Percentiles rank a stretch among this genome's conserved stretches.
phyloP scores from a whole-genome alignment of 2,888 invertebrate genomes.

The Drosophila paracracens region DNA sequence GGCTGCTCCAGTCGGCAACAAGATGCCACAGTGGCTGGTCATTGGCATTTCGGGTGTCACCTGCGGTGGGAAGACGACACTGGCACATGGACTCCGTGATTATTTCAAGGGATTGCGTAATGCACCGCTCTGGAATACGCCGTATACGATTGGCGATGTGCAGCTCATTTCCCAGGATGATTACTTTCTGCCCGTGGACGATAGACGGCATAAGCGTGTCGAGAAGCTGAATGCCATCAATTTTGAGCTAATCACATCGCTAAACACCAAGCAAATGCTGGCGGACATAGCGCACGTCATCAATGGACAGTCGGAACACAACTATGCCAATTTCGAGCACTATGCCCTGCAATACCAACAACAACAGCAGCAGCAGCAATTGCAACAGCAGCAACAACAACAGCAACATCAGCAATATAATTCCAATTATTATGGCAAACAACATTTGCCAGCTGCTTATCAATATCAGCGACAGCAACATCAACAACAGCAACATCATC shows the following conservation, averaged over 20 bases:
- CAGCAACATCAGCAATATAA: conserved; percentile 55
- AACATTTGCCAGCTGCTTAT: conserved; percentile 33
- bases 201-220: conserved; percentile 88
- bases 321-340: conserved; percentile 76
- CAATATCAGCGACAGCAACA: conserved; percentile 41
- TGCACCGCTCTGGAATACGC: conserved; percentile 79
- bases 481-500: conserved; percentile 41
- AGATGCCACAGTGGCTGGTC: conserved; percentile 86
- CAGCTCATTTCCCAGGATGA: conserved; percentile 90
- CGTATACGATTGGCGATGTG: conserved; percentile 84
- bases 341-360: conserved; percentile 73
- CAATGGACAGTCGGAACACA: conserved; percentile 72
- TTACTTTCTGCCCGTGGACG: conserved; percentile 90
- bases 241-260: conserved; percentile 89
- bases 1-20: conserved; percentile 67
- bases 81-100: conserved; percentile 87
- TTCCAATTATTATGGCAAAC: conserved; percentile 60
- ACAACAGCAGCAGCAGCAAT: conserved; percentile 58
- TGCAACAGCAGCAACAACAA: conserved; percentile 60
- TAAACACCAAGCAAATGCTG: conserved; percentile 91
- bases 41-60: conserved; percentile 93
- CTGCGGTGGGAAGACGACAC: conserved; percentile 93
- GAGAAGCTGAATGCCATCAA: conserved; percentile 90
- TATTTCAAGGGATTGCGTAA: conserved; percentile 81
- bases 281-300: conserved; percentile 86